Percentiles rank a stretch among this genome's conserved stretches.
Conservation (phyloP, 1,140 invertebrate genomes). For the Pseudoatta argentina region DNA sequence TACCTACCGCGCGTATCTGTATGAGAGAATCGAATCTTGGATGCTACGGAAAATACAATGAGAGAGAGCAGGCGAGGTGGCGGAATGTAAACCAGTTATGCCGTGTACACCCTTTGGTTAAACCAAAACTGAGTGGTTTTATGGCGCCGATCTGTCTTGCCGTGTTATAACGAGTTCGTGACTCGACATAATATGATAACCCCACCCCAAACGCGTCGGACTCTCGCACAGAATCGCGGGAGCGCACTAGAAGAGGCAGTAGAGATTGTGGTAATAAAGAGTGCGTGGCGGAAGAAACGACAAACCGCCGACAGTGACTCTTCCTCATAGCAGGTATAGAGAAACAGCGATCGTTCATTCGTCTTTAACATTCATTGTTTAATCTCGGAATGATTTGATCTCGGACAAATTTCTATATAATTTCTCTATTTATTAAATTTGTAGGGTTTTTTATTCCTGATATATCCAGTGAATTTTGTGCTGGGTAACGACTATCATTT, state of each 20-base stretch:
- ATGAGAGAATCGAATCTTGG: conserved; percentile 53
- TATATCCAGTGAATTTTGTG: background rate
- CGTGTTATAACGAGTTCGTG: conserved; percentile 86
- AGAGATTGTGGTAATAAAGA: conserved; percentile 70
- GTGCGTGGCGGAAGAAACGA: conserved; percentile 72
- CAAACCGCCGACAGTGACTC: conserved; percentile 70
- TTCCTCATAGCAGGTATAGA: conserved; percentile 67
- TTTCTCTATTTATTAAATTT: background rate
- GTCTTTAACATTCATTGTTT: conserved; percentile 39
- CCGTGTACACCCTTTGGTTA: conserved; percentile 78
- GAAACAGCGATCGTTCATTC: conserved; percentile 45
- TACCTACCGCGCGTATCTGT: conserved; percentile 64
- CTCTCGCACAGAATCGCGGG: conserved; percentile 72
- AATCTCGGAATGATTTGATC: background rate
- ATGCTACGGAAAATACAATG: conserved; percentile 71
- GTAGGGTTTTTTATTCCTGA: background rate
- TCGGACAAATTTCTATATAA: background rate
- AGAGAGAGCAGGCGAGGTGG: conserved; percentile 65
- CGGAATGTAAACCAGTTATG: conserved; percentile 84
- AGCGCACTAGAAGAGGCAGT: conserved; percentile 58
- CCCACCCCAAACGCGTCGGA: conserved; percentile 79
- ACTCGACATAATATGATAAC: conserved; percentile 86
- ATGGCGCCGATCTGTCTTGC: conserved; percentile 84
- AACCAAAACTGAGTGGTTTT: conserved; percentile 83
- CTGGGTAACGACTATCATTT: conserved; percentile 45